Evolutionary conservation across 2,113 vertebrate species (phyloP).

Genomic region (Empidonax alnorum): DNA sequence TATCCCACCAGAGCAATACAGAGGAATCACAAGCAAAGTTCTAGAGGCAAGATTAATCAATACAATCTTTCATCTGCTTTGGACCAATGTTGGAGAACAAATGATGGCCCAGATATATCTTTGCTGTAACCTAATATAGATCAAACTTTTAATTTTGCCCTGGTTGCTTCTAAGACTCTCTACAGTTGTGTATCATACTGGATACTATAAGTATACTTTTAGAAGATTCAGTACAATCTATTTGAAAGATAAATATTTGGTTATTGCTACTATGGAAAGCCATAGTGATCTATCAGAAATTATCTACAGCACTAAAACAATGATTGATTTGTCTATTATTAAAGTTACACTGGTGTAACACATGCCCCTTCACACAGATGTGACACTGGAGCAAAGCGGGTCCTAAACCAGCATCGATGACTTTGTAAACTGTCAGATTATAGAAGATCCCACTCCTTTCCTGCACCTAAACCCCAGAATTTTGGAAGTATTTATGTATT

Average conservation of each 20-base stretch:
- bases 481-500: not conserved
- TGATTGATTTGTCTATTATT: not conserved
- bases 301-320: not conserved
- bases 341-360: not conserved
- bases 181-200: not conserved
- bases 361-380: rapidly evolving
- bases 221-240: not conserved
- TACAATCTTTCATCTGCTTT: not conserved
- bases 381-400: not conserved
- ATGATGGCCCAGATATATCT: not conserved
- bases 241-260: not conserved
- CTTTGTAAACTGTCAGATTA: not conserved
- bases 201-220: not conserved
- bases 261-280: not conserved
- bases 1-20: rapidly evolving
- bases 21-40: not conserved
- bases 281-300: not conserved
- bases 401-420: not conserved
- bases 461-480: not conserved
- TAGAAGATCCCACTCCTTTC: not conserved
- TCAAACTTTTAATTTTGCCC: not conserved
- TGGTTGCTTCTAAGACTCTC: not conserved
- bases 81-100: not conserved
- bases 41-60: not conserved
- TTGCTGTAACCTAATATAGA: not conserved